Conservation (phyloP, 2,797 vertebrate species). For the Alauda arvensis region DNA sequence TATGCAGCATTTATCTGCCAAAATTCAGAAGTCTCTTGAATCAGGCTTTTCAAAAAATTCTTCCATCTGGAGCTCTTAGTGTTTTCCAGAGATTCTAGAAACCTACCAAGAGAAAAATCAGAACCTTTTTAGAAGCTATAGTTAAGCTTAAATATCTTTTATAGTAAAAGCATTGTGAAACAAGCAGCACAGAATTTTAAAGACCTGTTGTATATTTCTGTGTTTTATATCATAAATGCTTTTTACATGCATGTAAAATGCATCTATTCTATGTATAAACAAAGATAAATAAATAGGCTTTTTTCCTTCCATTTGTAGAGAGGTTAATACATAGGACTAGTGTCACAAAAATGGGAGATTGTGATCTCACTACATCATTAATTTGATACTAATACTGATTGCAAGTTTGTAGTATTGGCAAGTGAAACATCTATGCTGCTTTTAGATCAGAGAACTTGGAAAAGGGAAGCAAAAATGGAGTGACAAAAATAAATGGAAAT, state of each 20-base stretch:
- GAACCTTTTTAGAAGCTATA: not conserved
- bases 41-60: constrained; percentile 49
- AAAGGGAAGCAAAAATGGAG: not conserved
- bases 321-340: not conserved
- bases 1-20: constrained; percentile 70
- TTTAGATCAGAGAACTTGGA: not conserved
- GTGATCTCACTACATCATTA: not conserved
- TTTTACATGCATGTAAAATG: not conserved
- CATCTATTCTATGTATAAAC: not conserved
- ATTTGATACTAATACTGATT: not conserved
- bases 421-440: not conserved
- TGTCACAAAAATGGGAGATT: not conserved
- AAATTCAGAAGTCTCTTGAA: constrained; percentile 59
- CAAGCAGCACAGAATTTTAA: not conserved
- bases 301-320: not conserved
- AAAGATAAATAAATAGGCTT: not conserved
- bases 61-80: constrained; percentile 62
- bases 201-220: not conserved
- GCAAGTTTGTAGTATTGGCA: not conserved
- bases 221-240: not conserved
- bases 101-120: constrained; percentile 28
- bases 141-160: not conserved
- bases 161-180: not conserved
- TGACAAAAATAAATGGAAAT: not conserved
- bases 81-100: constrained; percentile 50